Evolutionary conservation across 1,140 invertebrate genomes (phyloP).

Genomic region (Gonatopus flavifemur): DNA sequence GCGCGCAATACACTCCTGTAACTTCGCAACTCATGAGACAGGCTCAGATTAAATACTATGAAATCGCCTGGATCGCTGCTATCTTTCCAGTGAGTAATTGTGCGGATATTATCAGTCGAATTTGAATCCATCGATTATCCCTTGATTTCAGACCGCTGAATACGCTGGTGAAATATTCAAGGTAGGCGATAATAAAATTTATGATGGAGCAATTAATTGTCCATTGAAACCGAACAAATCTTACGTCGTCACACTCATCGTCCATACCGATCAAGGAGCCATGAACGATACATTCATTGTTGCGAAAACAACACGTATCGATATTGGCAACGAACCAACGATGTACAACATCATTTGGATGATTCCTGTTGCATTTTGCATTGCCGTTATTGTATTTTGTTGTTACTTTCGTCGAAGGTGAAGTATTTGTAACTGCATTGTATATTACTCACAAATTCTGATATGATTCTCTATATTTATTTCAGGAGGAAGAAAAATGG

Average conservation of each 20-base stretch:
- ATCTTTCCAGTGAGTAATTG: constrained; percentile 17
- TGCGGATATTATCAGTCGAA: neutral
- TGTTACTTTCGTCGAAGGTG: constrained; percentile 22
- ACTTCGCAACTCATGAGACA: neutral
- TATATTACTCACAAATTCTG: too few relatives aligned
- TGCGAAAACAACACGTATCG: constrained; percentile 5
- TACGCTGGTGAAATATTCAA: constrained; percentile 13
- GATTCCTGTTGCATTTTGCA: constrained; percentile 11
- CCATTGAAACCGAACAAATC: constrained; percentile 17
- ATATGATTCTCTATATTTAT: too few relatives aligned
- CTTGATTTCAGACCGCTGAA: constrained; percentile 4
- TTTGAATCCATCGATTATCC: neutral
- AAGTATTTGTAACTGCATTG: too few relatives aligned
- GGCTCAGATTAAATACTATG: constrained; percentile 6
- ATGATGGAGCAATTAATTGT: constrained; percentile 23
- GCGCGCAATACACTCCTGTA: constrained; percentile 8
- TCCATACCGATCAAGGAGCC: constrained; percentile 5
- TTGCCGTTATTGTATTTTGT: neutral
- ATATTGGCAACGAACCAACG: constrained; percentile 1
- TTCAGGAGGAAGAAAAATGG: too few relatives aligned
- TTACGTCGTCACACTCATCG: constrained; percentile 23
- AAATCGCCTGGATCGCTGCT: constrained; percentile 25
- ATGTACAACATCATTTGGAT: constrained; percentile 16
- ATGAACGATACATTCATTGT: neutral
- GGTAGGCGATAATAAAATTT: constrained; percentile 23